Conservation (phyloP, 1,140 invertebrate genomes). For the Eumeta japonica region DNA sequence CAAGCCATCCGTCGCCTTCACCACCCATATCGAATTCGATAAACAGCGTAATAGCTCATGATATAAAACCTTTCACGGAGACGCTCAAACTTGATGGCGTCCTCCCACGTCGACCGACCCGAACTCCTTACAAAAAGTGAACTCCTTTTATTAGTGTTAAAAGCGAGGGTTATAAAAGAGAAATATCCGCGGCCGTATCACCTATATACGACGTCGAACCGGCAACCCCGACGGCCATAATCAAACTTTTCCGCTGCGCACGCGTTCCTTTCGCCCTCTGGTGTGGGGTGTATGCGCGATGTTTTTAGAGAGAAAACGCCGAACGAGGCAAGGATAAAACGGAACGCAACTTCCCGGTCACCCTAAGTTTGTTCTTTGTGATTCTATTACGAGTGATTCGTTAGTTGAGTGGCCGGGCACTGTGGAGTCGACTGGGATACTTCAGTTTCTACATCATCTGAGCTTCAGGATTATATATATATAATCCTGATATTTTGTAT, state of each 20-base stretch:
- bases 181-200: constrained; percentile 47
- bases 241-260: constrained; percentile 51
- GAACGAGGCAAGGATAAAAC: constrained; percentile 43
- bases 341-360: constrained; percentile 14
- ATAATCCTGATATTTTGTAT: no score
- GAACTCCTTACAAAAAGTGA: constrained; percentile 44
- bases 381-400: constrained; percentile 29
- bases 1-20: no score
- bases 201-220: constrained; percentile 41
- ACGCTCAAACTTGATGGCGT: no score
- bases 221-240: constrained; percentile 51
- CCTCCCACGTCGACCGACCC: constrained; percentile 28
- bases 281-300: constrained; percentile 53
- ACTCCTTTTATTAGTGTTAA: constrained; percentile 53
- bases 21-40: no score
- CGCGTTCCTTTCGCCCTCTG: constrained; percentile 50
- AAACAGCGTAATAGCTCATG: constrained; percentile 19
- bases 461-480: no score
- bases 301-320: constrained; percentile 53
- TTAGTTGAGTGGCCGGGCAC: constrained; percentile 24
- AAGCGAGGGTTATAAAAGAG: constrained; percentile 51
- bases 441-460: no score
- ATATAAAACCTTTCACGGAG: no score
- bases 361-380: constrained; percentile 38
- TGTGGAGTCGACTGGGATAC: no score